Base-by-base conservation (phyloP, 2,797 vertebrate species). In the Sebastes wilsoni region DNA sequence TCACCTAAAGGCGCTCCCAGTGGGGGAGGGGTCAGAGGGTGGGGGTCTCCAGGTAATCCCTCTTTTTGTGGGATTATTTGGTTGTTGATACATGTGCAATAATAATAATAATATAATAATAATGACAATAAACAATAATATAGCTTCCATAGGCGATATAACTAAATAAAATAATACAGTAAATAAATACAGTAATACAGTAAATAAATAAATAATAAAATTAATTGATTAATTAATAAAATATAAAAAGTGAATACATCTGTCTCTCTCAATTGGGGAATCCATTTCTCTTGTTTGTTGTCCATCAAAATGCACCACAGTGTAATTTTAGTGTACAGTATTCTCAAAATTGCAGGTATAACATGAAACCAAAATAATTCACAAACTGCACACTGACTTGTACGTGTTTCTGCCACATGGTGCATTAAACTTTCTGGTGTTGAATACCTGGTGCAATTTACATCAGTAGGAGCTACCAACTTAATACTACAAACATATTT, bases 1-100 rank as follows among this genome's bases (percentile, higher is more conserved):
- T 84, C 59, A 86, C 58, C 70, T 28, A 14, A 62, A 80, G 72
- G 71, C 11, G 54, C n/a, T 55, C 59, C 58, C 25, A 0, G 30
- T 9, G 64, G 55, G 58, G 74, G 59, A 4, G 62, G 30, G 42
- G 79, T 72, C 52, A n/a, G 20, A 1, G 8, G 14, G 14, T 1
- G 22, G 18, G 38, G 20, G 60, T 59, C 54, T 70, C 6, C 36
- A 59, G 28, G 54, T 75, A 79, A 72, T 66, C 27, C 59, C 49
- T n/a, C 38, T 30, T n/a, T 79, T 18, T 69, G 36, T 72, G 55
- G 12, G 62, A 75, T 62, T 25, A 66, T 72, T 14, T 54, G n/a
- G 52, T 58, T 66, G 64, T 59, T 73, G 28, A 12, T 30, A 38
- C 36, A 58, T 30, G 5, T 16, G 20, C 13, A 64, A 75, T 23